Conservation (phyloP, 2,113 vertebrate genomes). For the Okapia johnstoni region DNA sequence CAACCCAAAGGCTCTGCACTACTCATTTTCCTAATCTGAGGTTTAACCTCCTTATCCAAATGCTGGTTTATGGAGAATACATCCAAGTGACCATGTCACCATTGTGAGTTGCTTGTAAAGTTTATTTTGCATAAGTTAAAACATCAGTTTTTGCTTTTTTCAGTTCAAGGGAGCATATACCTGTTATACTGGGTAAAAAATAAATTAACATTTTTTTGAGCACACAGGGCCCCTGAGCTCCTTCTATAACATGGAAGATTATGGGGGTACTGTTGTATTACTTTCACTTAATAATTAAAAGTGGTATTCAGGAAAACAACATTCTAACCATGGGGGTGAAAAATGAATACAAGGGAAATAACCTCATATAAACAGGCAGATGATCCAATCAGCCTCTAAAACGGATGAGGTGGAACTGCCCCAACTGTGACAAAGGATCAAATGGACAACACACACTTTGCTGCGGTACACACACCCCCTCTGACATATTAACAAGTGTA, state of each 20-base stretch:
- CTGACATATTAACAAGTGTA: constrained; percentile 19
- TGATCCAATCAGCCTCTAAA: constrained; percentile 46
- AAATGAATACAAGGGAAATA: constrained; percentile 51
- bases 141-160: constrained; percentile 6
- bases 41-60: constrained; percentile 35
- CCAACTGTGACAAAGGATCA: constrained; percentile 18
- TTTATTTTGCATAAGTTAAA: constrained; percentile 29
- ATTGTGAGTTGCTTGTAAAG: not conserved
- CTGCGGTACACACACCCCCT: not conserved
- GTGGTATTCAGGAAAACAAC: not conserved
- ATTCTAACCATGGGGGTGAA: constrained; percentile 14
- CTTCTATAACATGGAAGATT: not conserved
- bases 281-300: constrained; percentile 14
- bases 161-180: not conserved
- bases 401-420: constrained; percentile 19
- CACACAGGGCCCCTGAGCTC: not conserved
- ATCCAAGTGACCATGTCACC: not conserved
- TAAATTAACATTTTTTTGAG: not conserved
- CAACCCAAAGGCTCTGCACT: constrained; percentile 11
- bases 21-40: constrained; percentile 24
- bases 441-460: not conserved
- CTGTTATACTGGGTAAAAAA: not conserved
- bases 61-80: not conserved
- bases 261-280: not conserved
- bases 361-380: constrained; percentile 23